A percentile compares a stretch with the other conserved stretches of the same genome.
These are phyloP conservation scores for Drosophila bifasciata DNA, from an alignment of 1,140 invertebrate genomes.

Conservation along the genomic window DNA sequence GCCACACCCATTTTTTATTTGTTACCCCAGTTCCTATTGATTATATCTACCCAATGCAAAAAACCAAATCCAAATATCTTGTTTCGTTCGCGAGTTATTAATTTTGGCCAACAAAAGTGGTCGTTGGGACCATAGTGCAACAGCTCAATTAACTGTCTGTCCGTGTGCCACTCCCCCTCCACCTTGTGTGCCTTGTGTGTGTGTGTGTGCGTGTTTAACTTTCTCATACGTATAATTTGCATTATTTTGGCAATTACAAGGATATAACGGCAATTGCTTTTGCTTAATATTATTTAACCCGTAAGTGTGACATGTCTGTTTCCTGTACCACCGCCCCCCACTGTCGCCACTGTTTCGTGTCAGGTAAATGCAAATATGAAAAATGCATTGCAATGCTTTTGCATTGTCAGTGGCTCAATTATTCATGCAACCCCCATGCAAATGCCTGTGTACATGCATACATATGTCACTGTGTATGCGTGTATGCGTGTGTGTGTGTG, in stretches of 20 bases:
- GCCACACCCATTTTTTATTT: too few species aligned
- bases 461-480: background rate
- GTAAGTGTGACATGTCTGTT: conserved; percentile 33
- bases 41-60: too few species aligned
- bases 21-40: too few species aligned
- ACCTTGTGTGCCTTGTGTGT: background rate
- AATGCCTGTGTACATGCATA: background rate
- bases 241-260: conserved; percentile 75
- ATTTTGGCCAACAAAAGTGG: too few species aligned
- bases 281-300: conserved; percentile 69
- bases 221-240: conserved; percentile 66
- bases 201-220: conserved; percentile 32
- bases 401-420: conserved; percentile 55
- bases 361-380: conserved; percentile 47
- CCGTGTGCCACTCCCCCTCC: conserved; percentile 15
- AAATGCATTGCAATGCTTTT: conserved; percentile 44
- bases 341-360: background rate
- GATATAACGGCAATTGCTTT: conserved; percentile 67
- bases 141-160: conserved; percentile 79
- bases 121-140: too few species aligned
- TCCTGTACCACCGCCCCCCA: too few species aligned
- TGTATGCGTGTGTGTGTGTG: conserved; percentile 19
- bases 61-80: too few species aligned
- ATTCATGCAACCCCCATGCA: conserved; percentile 29
- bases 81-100: too few species aligned